Base-by-base conservation (phyloP, 2,888 invertebrate species). In the Clunio marinus region DNA sequence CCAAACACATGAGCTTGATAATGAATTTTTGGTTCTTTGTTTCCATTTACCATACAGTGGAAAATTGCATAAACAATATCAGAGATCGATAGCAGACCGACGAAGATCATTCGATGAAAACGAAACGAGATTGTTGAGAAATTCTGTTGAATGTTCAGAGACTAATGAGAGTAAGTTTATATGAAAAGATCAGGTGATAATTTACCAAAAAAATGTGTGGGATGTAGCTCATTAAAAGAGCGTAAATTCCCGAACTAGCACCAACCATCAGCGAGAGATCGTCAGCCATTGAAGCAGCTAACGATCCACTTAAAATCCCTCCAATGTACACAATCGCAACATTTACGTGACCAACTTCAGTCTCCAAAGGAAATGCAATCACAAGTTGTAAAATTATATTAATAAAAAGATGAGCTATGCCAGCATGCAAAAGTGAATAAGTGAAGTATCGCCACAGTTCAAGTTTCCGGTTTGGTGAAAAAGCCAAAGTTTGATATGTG, bases 231-330 rank as follows among this genome's bases (percentile, higher is more conserved):
- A 91, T 88, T 70, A 95, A 83, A 71, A 96, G 80, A 24, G 93
- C 90, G 77, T 94, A 96, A 68, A 94, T 92, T 5, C 94, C 95
- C 1, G 92, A 94, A 0, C 93, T 93, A 37, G 94, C 91, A 20
- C 96, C 96, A 59, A 93, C 88, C 72, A 96, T 84, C 73, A 86
- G 85, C 70, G 89, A 86, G 70, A 81, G 81, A 25, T 89, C 89
- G 76, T 90, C 88, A 74, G 90, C 81, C 69, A 87, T 84, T 25
- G 87, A 86, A 1, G 89, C 88, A 55, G 88, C 89, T 70, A 92
- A 79, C 32, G 91, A 86, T 71, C 89, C 90, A 62, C 86, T 87
- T 55, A 87, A 80, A 71, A 91, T 89, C 22, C 93, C 93, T 8
- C 85, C 83, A 71, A 84, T 74, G 81, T 94, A 94, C 71, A 93